Percentiles rank a stretch among this genome's conserved stretches.
Evolutionary conservation across 2,888 invertebrate species (phyloP).

Genomic region (Drosophila quinaria): DNA sequence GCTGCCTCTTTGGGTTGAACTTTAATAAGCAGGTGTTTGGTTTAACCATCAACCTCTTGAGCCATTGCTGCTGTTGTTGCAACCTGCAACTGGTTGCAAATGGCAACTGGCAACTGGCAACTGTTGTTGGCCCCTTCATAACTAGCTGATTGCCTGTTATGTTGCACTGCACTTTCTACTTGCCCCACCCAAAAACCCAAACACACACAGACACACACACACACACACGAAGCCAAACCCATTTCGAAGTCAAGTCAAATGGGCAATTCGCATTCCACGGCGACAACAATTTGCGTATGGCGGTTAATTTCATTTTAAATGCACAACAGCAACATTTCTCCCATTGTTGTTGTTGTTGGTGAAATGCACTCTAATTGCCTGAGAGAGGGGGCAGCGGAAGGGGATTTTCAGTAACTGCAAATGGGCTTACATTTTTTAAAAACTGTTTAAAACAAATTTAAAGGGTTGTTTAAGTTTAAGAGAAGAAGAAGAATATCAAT

Average conservation of each 20-base stretch:
- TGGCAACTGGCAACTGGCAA: constrained; percentile 3
- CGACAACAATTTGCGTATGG: constrained; percentile 71
- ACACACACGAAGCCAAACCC: constrained; percentile 6
- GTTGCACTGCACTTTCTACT: constrained; percentile 33
- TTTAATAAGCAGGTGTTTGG: constrained; percentile 19
- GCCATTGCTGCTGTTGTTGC: background rate
- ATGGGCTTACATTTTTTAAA: constrained; percentile 8
- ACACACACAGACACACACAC: background rate
- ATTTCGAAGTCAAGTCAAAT: constrained; percentile 16
- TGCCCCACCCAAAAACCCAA: constrained; percentile 14
- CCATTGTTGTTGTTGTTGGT: background rate
- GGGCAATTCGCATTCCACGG: constrained; percentile 46
- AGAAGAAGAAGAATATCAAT: background rate
- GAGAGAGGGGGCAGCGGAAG: background rate
- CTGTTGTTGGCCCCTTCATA: constrained; percentile 8
- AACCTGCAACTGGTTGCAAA: background rate
- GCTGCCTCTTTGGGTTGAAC: constrained; percentile 3
- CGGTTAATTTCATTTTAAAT: constrained; percentile 68
- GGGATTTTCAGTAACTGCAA: constrained; percentile 10
- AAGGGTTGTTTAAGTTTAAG: background rate
- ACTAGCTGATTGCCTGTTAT: constrained; percentile 27
- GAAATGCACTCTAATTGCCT: constrained; percentile 47
- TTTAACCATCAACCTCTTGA: background rate
- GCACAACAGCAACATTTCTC: constrained; percentile 36
- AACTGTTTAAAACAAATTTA: background rate